Conservation (phyloP, 1,140 invertebrate genomes). For the Lasaia peninsularis region DNA sequence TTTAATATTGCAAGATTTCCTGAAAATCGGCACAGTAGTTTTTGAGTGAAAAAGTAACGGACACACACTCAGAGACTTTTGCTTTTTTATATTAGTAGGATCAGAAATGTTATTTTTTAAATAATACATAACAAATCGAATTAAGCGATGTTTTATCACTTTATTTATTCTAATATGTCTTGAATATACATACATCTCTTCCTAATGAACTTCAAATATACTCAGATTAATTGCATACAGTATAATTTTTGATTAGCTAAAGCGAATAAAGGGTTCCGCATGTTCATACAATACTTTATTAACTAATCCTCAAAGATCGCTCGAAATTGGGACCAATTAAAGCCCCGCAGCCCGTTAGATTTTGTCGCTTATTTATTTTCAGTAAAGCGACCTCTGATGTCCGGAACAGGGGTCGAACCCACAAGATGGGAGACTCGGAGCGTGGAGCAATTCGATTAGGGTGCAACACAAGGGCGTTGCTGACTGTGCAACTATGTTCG, state of each 20-base stretch:
- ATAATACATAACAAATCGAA: no score
- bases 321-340: slow-evolving; percentile 65
- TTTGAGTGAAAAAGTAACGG: no score
- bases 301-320: slow-evolving; percentile 58
- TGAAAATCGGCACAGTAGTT: no score
- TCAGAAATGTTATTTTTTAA: no score
- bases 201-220: no score
- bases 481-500: slow-evolving; percentile 58
- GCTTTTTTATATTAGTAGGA: no score
- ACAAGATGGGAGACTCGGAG: slow-evolving; percentile 61
- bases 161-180: no score
- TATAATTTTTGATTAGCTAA: slow-evolving; percentile 17
- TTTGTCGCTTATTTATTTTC: slow-evolving; percentile 70
- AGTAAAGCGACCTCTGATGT: slow-evolving; percentile 64
- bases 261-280: background rate
- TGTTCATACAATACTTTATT: slow-evolving; percentile 40
- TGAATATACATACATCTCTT: no score
- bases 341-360: slow-evolving; percentile 50
- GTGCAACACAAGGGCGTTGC: slow-evolving; percentile 63
- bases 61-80: no score
- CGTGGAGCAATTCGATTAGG: slow-evolving; percentile 73
- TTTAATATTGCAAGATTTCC: no score
- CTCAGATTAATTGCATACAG: background rate
- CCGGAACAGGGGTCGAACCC: slow-evolving; percentile 58
- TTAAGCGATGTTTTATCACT: no score